phyloP scores from a whole-genome alignment of 1,140 invertebrate genomes.

The Drosophila gunungcola region DNA sequence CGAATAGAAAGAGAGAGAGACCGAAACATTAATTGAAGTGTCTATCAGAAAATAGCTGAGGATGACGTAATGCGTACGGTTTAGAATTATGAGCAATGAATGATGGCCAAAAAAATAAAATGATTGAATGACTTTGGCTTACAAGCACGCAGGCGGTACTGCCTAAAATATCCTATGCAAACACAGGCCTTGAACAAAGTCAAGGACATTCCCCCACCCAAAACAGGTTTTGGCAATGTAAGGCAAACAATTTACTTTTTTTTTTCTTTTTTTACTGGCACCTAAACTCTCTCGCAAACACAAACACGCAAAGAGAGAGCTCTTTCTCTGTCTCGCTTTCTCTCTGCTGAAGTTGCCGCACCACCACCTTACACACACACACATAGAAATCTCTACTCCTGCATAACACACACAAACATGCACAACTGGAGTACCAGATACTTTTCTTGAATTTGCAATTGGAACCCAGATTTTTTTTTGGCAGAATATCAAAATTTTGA shows the following conservation, averaged over 20 bases:
- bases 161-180: constrained; percentile 21
- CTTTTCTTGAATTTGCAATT: constrained; percentile 57
- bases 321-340: constrained; percentile 60
- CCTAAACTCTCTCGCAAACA: constrained; percentile 32
- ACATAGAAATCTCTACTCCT: constrained; percentile 34
- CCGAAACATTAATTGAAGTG: constrained; percentile 76
- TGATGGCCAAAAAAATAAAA: constrained; percentile 9
- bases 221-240: constrained; percentile 42
- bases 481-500: constrained; percentile 5
- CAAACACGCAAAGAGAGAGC: constrained; percentile 23
- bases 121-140: not conserved
- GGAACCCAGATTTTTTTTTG: constrained; percentile 38
- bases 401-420: constrained; percentile 23
- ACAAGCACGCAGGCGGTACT: not conserved
- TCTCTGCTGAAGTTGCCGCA: constrained; percentile 71
- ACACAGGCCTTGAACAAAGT: constrained; percentile 40
- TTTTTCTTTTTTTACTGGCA: not conserved
- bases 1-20: constrained; percentile 18
- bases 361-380: constrained; percentile 71
- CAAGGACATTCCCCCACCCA: constrained; percentile 61
- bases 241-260: constrained; percentile 29
- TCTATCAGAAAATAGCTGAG: constrained; percentile 81
- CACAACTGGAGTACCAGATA: constrained; percentile 65
- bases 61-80: constrained; percentile 76
- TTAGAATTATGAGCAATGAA: constrained; percentile 72